Evolutionary conservation across 2,888 invertebrate genomes (phyloP).

Genomic region (Pyrrhia umbra): DNA sequence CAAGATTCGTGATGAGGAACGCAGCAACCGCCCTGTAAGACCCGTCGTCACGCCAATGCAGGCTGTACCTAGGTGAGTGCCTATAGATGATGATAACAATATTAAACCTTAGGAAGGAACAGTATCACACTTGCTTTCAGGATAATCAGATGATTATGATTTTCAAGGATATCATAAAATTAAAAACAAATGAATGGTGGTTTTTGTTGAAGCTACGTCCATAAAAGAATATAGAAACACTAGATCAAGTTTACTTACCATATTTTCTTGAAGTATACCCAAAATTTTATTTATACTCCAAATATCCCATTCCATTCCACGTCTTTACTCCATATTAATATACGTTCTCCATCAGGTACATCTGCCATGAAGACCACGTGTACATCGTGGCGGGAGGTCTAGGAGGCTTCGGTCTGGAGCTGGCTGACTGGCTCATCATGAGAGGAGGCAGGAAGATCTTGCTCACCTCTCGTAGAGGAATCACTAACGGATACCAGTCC

Average conservation of each 20-base stretch:
- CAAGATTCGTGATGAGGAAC: slow-evolving; percentile 88
- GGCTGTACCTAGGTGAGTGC: slow-evolving; percentile 81
- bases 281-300: too few relatives aligned
- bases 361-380: slow-evolving; percentile 83
- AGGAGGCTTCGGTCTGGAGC: slow-evolving; percentile 97
- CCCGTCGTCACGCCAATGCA: slow-evolving; percentile 72
- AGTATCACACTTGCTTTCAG: too few relatives aligned
- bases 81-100: not conserved
- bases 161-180: too few relatives aligned
- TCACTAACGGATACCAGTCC: slow-evolving; percentile 95
- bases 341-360: slow-evolving; percentile 77
- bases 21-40: slow-evolving; percentile 71
- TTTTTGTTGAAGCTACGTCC: too few relatives aligned
- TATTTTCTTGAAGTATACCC: too few relatives aligned
- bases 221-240: too few relatives aligned
- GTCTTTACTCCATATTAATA: not conserved
- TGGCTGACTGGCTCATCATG: slow-evolving; percentile 95
- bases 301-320: too few relatives aligned
- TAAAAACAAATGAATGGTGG: too few relatives aligned
- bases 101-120: too few relatives aligned
- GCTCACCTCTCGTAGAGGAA: slow-evolving; percentile 94
- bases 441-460: slow-evolving; percentile 95
- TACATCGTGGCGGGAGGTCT: slow-evolving; percentile 94
- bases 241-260: too few relatives aligned
- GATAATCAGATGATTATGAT: too few relatives aligned